Base-by-base conservation (phyloP, 2,888 invertebrate genomes). In the Deilephila porcellus region DNA sequence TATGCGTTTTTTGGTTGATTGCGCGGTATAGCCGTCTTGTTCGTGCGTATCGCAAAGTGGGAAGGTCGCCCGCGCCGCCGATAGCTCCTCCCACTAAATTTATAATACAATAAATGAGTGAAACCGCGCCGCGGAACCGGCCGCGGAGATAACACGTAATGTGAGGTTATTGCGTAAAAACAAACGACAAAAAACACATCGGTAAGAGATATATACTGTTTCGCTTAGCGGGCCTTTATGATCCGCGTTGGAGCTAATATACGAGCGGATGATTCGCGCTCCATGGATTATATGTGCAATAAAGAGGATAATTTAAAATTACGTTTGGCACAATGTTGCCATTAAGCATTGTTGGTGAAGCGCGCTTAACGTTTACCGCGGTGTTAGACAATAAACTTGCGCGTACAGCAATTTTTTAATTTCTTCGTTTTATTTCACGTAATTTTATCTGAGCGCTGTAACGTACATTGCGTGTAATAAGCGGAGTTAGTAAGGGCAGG, bases 21-120 rank as follows among this genome's bases (percentile, higher is more conserved):
- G 81, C 82, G 79, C 78, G 81, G 80, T 93, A 91, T 91, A 75
- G 91, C 91, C 84, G 90, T 91, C 93, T 92, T 93, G 88, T 91
- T 92, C 89, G 83, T 87, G 83, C 89, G 81, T 80, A 85, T 86
- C 83, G 87, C 85, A 81, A 86, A 89, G 93, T 93, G 93, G 92
- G 93, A 90, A 93, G 93, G 90, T 83, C 89, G 85, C 81, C 86
- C 81, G 86, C 84, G 83, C 84, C 83, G 76, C 80, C 87, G 84
- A 86, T 90, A 79, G 90, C 94, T 89, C 94, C 94, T 90, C 94
- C 94, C 93, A 94, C 92, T 83, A 91, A 90, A 93, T 93, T 92
- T 90, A 91, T 92, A 92, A 93, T 93, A 90, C 92, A 91, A 91
- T 92, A 94, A 93, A 93, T 91, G 92, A 92, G 88, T 88, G 85